Base-by-base conservation (phyloP, 2,113 vertebrate species). In the Gobius niger region DNA sequence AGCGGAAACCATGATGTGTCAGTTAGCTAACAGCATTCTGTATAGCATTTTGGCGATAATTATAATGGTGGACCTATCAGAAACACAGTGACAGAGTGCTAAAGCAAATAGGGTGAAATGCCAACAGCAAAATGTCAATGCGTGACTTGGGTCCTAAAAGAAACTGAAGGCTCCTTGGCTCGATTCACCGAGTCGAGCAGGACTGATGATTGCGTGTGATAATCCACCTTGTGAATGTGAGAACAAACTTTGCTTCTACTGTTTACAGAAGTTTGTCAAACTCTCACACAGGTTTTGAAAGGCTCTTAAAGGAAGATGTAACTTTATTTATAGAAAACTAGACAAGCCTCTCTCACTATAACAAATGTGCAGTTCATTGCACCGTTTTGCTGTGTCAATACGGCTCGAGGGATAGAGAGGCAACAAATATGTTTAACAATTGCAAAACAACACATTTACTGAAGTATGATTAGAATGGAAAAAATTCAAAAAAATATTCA, bases 51-150 rank as follows among this genome's bases (percentile, higher is more conserved):
- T 24, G 18, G 74, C 61, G 60, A 78, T 85, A 83, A 89, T 82
- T 81, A 87, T 77, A 80, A 83, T 70, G 82, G 50, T 57, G 11
- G 67, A 59, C 73, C 68, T 54, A 76, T 82, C 77, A 68, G 71
- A 67, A 5, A 42, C 69, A 69, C 49, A 68, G 77, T 75, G 82
- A 85, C 82, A 40, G 78, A 84, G 74, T 82, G 73, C 77, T 72
- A 70, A 54, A 65, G 75, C 75, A 82, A 76, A 84, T 74, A 72
- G 73, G 77, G 73, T 72, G 72, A 81, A 87, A 88, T 76, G 85
- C 67, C 78, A 87, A 82, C 78, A 72, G 82, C 75, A 67, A 90
- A 90, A 91, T 89, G 88, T 90, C 82, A 88, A 44, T 1, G 69
- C 68, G 75, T 87, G 89, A 88, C 84, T 83, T 63, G 82, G 72